A percentile compares a stretch with the other conserved stretches of the same genome.
phyloP scores from a whole-genome alignment of 2,113 vertebrate species.

The Echinops telfairi region DNA sequence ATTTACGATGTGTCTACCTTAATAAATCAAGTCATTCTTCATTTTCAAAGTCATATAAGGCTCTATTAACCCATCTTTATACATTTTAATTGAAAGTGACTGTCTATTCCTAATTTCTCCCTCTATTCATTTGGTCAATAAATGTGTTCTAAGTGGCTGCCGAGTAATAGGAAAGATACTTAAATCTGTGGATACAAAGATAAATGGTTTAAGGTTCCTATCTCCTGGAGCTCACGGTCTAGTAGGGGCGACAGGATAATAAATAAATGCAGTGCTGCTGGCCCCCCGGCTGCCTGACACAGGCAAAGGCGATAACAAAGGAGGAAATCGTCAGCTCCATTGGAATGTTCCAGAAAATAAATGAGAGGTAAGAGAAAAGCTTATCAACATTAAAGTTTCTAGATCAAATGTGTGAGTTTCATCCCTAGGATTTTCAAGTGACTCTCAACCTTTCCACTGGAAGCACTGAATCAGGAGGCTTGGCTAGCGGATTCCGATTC shows the following conservation, averaged over 20 bases:
- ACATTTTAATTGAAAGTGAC: constrained; percentile 68
- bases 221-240: background rate
- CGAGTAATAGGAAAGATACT: background rate
- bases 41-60: constrained; percentile 65
- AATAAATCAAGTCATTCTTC: constrained; percentile 82
- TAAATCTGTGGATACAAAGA: background rate
- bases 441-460: background rate
- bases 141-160: constrained; percentile 36
- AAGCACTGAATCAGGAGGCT: background rate
- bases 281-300: accelerated
- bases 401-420: background rate
- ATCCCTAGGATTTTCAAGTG: background rate
- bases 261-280: accelerated
- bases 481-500: background rate
- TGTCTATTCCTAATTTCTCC: constrained; percentile 17
- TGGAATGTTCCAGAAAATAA: background rate
- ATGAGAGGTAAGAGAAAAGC: background rate
- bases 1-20: constrained; percentile 79
- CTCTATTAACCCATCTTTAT: constrained; percentile 68
- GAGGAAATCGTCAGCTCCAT: background rate
- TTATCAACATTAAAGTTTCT: background rate
- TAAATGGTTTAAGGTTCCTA: background rate
- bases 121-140: constrained; percentile 39
- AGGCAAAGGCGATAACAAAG: background rate
- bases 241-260: background rate